Evolutionary conservation across 2,113 vertebrate genomes (phyloP).

Genomic region (Gasterosteus aculeatus): DNA sequence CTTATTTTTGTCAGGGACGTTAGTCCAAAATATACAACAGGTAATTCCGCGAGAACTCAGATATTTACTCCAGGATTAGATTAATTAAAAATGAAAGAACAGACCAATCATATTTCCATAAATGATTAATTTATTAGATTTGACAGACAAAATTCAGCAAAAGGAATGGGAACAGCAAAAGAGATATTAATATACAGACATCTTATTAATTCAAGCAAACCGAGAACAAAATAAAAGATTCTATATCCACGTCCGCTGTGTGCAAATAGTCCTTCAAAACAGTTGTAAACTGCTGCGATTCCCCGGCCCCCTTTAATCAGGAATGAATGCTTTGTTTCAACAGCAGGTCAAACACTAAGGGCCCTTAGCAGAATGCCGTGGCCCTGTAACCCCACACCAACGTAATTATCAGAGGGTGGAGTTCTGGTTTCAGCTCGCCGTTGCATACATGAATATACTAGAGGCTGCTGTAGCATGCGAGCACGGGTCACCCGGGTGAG

Average conservation of each 20-base stretch:
- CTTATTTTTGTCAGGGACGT: background rate
- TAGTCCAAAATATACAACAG: background rate
- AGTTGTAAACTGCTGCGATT: conserved; percentile 33
- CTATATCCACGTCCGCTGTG: conserved; percentile 21
- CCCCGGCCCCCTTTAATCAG: conserved; percentile 34
- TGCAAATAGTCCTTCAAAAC: conserved; percentile 53
- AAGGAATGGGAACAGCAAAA: conserved; percentile 56
- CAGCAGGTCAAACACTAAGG: conserved; percentile 38
- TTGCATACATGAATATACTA: conserved; percentile 64
- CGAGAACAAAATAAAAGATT: background rate
- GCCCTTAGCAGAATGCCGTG: conserved; percentile 16
- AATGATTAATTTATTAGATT: conserved; percentile 63
- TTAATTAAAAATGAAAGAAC: background rate
- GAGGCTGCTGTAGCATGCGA: conserved; percentile 23
- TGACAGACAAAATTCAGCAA: conserved; percentile 53
- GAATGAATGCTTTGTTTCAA: conserved; percentile 56
- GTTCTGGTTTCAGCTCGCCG: conserved; percentile 65
- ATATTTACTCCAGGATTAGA: background rate
- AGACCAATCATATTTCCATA: conserved; percentile 34
- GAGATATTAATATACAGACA: conserved; percentile 62
- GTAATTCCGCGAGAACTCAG: background rate
- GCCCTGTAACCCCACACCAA: conserved; percentile 63
- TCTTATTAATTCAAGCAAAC: conserved; percentile 53
- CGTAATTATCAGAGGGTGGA: conserved; percentile 49
- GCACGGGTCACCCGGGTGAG: conserved; percentile 26